These are phyloP conservation scores for Mesorhabditis belari DNA, from an alignment of 2,888 invertebrate genomes.

Conservation along the genomic window DNA sequence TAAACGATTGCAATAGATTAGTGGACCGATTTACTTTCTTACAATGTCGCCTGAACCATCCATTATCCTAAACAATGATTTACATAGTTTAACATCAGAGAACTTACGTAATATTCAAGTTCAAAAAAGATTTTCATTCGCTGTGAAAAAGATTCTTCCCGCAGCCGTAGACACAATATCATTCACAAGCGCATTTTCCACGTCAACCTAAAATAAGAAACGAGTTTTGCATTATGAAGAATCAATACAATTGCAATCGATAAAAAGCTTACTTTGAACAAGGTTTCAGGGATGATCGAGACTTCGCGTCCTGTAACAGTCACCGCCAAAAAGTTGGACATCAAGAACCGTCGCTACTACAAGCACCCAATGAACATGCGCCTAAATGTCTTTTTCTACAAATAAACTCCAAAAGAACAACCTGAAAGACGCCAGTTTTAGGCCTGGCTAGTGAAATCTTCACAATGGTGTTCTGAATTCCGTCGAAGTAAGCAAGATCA, in stretches of 20 bases:
- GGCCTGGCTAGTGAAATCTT: conserved; percentile 81
- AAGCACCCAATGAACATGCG: conserved; percentile 80
- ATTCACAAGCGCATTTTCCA: conserved; percentile 41
- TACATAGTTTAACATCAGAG: neutral
- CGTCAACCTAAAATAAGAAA: conserved; percentile 24
- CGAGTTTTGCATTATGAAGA: neutral
- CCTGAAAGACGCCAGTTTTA: conserved; percentile 60
- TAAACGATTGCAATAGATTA: conserved; percentile 19
- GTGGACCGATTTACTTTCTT: conserved; percentile 87
- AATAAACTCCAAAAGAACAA: neutral
- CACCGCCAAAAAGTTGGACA: conserved; percentile 66
- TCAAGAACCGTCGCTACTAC: conserved; percentile 89
- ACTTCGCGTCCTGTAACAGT: conserved; percentile 6
- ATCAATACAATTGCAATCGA: too few relatives aligned
- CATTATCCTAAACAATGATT: conserved; percentile 6
- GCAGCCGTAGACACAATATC: conserved; percentile 69
- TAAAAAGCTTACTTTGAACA: conserved; percentile 71
- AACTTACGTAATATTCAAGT: conserved; percentile 75
- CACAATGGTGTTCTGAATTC: conserved; percentile 83
- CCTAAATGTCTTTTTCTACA: conserved; percentile 12
- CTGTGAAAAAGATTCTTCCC: conserved; percentile 88
- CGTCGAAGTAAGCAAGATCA: conserved; percentile 93
- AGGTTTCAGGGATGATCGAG: conserved; percentile 29
- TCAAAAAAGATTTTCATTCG: conserved; percentile 91
- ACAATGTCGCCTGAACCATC: conserved; percentile 68